Percentiles rank a stretch among this genome's conserved stretches.
These are phyloP conservation scores for Heterodera filipjevi DNA, from an alignment of 2,888 invertebrate species.

Conservation along the genomic window DNA sequence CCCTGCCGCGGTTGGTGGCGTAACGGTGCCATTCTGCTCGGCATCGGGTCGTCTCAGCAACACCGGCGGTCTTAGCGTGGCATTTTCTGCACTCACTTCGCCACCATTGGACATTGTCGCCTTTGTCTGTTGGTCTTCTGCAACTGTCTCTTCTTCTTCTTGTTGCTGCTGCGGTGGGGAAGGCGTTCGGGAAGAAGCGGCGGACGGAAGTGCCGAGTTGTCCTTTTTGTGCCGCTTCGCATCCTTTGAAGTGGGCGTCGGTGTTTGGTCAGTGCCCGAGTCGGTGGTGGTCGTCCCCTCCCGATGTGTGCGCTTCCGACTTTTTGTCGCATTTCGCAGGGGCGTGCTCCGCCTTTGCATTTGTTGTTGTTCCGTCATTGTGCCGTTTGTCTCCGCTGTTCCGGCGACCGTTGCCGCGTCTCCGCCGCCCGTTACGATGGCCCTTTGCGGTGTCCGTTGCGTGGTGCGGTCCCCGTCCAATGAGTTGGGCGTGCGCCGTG, in stretches of 20 bases:
- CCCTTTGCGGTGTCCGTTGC: conserved; percentile 10
- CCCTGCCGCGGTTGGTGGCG: not conserved
- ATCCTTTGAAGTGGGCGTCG: conserved; percentile 3
- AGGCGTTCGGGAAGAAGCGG: conserved; percentile 8
- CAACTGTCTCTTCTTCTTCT: not conserved
- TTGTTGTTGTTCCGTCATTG: not conserved
- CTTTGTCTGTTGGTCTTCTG: not conserved
- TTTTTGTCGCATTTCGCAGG: conserved; percentile 21
- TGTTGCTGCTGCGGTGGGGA: not conserved
- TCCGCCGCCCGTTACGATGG: not conserved
- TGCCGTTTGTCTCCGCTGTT: not conserved
- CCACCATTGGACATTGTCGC: not conserved
- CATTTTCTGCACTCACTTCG: not conserved
- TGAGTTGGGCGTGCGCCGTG: conserved; percentile 30
- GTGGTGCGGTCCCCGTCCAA: conserved; percentile 14
- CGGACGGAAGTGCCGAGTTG: conserved; percentile 8
- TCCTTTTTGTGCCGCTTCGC: conserved; percentile 16
- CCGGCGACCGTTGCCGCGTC: not conserved
- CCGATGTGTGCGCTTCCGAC: conserved; percentile 27
- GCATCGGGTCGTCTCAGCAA: not conserved
- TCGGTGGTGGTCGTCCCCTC: not conserved
- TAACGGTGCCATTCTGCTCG: conserved; percentile 1
- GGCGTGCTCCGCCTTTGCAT: conserved; percentile 33
- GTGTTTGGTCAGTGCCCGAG: not conserved
- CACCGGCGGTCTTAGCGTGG: not conserved